Evolutionary conservation across 2,888 invertebrate genomes (phyloP), one percentile per base, ranked within the genome.

Genomic region (Eucera pruinosa): DNA sequence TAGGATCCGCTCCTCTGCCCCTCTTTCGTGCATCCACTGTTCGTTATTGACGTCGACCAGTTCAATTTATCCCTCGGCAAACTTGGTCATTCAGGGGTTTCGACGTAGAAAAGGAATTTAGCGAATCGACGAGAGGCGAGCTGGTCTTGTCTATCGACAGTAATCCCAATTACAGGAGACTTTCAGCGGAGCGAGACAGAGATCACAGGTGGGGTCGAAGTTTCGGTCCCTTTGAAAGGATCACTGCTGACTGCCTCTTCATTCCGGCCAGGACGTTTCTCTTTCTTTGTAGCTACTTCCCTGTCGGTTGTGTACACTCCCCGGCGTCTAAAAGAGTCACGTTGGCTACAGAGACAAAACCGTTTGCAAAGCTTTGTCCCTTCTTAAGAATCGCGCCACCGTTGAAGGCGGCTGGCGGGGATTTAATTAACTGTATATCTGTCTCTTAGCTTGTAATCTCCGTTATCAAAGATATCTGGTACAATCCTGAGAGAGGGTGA

Each of bases 151-250:
- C 78, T 78, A 78, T 75, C 78, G 74, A 54, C 55, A 80, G 75
- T 85, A 88, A 86, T 85, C 78, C 82, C 86, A 86, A 88, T 88
- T 87, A 86, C 80, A 65, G 74, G 43, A 61, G 69, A 78, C 81
- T 79, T 74, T 66, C 80, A 70, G 69, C 70, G 47, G 62, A 72
- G 61, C 77, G 61, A 74, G 58, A 76, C 71, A 62, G 67, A 81
- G 82, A 81, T 84, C 83, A 85, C 82, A 77, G 85, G 81, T 83
- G 77, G 79, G 78, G 80, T 78, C 74, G 70, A 81, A 79, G 77
- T 80, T 86, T 82, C 80, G 85, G 73, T 76, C 60, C 69, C 77
- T 86, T 85, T 85, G 78, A 84, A 71, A 78, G 76, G 78, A 78
- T 75, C 83, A 62, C 79, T 30, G 54, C 9, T 54, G 55, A 43